Evolutionary conservation across 2,888 invertebrate species (phyloP).

Genomic region (Hydroisotoma schaefferi): DNA sequence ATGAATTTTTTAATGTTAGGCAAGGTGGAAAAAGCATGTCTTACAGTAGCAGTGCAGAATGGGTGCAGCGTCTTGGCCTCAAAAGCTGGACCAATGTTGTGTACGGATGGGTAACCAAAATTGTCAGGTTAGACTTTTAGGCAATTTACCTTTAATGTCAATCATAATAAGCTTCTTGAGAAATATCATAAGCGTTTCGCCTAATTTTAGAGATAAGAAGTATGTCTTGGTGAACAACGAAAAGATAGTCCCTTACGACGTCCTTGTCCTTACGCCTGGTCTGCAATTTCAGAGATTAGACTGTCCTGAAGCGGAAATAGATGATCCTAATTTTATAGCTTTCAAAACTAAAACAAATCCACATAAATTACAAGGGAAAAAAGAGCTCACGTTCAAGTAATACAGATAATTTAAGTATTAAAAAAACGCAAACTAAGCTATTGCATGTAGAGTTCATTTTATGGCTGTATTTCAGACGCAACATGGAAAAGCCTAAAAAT

Average conservation of each 20-base stretch:
- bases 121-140: conserved; percentile 57
- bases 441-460: background rate
- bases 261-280: conserved; percentile 41
- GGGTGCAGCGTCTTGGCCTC: conserved; percentile 50
- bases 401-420: background rate
- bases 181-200: background rate
- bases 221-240: conserved; percentile 56
- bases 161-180: background rate
- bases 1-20: conserved; percentile 56
- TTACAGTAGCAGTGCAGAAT: conserved; percentile 57
- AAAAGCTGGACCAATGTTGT: conserved; percentile 65
- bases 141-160: background rate
- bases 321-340: conserved; percentile 38
- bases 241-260: conserved; percentile 43
- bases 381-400: conserved; percentile 18
- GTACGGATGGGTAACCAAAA: conserved; percentile 58
- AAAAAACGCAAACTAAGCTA: no score
- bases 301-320: conserved; percentile 41
- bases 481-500: conserved; percentile 57
- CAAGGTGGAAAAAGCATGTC: conserved; percentile 59
- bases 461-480: conserved; percentile 25
- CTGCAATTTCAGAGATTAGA: conserved; percentile 43
- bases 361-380: conserved; percentile 22
- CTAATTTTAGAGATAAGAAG: conserved; percentile 57
- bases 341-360: conserved; percentile 29